A percentile compares a stretch with the other conserved stretches of the same genome.
Evolutionary conservation across 2,888 invertebrate species (phyloP).

Genomic region (Ecliptopera silaceata): DNA sequence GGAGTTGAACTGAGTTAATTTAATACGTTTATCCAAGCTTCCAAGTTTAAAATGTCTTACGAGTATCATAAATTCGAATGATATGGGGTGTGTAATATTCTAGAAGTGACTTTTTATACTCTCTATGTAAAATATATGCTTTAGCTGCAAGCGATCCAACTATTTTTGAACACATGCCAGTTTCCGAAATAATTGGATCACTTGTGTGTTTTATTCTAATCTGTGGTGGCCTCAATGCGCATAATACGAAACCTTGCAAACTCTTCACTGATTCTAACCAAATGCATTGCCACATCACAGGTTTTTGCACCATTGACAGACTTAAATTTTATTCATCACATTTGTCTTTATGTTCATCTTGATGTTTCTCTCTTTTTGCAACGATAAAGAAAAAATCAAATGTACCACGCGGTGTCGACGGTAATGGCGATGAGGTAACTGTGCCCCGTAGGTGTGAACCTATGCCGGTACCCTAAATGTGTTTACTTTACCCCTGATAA

Average conservation of each 20-base stretch:
- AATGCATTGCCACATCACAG: slow-evolving; percentile 49
- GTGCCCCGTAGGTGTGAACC: slow-evolving; percentile 75
- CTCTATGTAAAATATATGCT: slow-evolving; percentile 25
- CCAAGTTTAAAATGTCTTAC: too few relatives aligned
- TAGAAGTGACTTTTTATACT: slow-evolving; percentile 6
- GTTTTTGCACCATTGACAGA: slow-evolving; percentile 50
- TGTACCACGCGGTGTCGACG: slow-evolving; percentile 97
- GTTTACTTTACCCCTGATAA: slow-evolving; percentile 49
- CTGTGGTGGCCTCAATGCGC: slow-evolving; percentile 52
- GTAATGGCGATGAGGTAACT: slow-evolving; percentile 96
- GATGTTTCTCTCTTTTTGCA: slow-evolving; percentile 84
- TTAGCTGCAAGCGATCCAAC: slow-evolving; percentile 22
- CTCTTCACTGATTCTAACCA: slow-evolving; percentile 29
- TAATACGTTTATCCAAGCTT: too few relatives aligned
- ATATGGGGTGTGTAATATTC: slow-evolving; percentile 3
- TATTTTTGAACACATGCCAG: slow-evolving; percentile 9
- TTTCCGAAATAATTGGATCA: slow-evolving; percentile 39
- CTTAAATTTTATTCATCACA: slow-evolving; percentile 48
- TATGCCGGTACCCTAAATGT: slow-evolving; percentile 59
- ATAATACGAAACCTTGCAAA: slow-evolving; percentile 32
- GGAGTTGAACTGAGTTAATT: too few relatives aligned
- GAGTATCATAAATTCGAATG: neutral
- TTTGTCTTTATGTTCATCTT: slow-evolving; percentile 74
- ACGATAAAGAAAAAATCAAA: slow-evolving; percentile 92
- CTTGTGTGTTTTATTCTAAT: slow-evolving; percentile 46